Conservation (phyloP, 2,113 vertebrate genomes). For the Coryphaenoides rupestris region DNA sequence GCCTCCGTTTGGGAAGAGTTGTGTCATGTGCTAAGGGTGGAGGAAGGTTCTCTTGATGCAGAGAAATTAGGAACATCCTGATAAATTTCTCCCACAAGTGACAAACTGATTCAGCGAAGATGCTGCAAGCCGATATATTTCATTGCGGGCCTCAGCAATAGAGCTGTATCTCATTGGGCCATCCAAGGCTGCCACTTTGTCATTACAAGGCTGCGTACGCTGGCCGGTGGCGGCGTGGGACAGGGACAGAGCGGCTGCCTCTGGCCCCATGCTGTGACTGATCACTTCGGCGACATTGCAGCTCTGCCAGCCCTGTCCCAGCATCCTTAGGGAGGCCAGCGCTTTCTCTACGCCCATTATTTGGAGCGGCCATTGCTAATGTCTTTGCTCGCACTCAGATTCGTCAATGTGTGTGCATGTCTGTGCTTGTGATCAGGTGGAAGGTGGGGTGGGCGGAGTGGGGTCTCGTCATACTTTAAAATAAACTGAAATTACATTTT, state of each 20-base stretch:
- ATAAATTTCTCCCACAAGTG: conserved; percentile 56
- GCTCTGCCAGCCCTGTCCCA: conserved; percentile 40
- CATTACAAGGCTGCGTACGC: conserved; percentile 61
- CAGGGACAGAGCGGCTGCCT: conserved; percentile 39
- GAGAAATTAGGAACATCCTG: conserved; percentile 52
- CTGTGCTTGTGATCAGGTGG: neutral
- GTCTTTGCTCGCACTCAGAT: conserved; percentile 12
- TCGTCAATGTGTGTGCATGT: conserved; percentile 4
- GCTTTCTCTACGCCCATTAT: conserved; percentile 42
- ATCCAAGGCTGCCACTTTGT: conserved; percentile 63
- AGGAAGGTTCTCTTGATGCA: conserved; percentile 48
- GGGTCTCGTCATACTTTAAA: neutral
- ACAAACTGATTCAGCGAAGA: conserved; percentile 60
- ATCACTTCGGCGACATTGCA: conserved; percentile 52
- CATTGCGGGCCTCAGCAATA: conserved; percentile 45
- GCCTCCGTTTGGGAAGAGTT: conserved; percentile 60
- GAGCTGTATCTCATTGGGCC: conserved; percentile 61
- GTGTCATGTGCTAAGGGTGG: conserved; percentile 52
- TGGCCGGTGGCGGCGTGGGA: conserved; percentile 31
- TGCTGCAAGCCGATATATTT: conserved; percentile 59
- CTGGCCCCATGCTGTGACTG: conserved; percentile 45
- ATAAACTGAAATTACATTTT: neutral
- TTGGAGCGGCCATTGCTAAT: conserved; percentile 37
- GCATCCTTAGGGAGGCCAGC: conserved; percentile 33
- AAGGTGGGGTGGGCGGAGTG: no score